These are phyloP conservation scores for Magallana gigas DNA, from an alignment of 1,140 invertebrate genomes.

Conservation along the genomic window DNA sequence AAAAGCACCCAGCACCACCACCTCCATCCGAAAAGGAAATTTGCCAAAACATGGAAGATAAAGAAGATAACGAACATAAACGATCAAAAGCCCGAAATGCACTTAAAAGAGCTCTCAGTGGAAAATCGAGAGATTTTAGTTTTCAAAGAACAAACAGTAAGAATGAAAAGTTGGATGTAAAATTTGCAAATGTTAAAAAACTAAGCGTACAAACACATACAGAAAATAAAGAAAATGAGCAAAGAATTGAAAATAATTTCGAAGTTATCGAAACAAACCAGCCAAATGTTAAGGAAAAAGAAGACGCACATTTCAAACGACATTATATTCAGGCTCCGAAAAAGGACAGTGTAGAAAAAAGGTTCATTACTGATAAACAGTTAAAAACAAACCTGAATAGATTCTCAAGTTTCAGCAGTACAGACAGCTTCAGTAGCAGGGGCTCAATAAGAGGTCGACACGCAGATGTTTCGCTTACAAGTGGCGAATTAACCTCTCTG, in stretches of 20 bases:
- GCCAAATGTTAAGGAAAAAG: not conserved
- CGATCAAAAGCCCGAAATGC: conserved; percentile 62
- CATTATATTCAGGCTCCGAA: not conserved
- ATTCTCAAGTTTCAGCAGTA: conserved; percentile 69
- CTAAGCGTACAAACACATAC: conserved; percentile 45
- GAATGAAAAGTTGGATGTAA: conserved; percentile 57
- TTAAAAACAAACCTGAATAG: conserved; percentile 46
- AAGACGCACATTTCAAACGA: conserved; percentile 11
- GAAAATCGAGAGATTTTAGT: conserved; percentile 41
- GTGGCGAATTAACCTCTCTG: conserved; percentile 70
- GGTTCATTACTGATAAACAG: not conserved
- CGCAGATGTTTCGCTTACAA: conserved; percentile 66
- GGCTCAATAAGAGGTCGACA: conserved; percentile 47
- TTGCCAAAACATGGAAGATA: not conserved
- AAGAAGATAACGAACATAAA: conserved; percentile 51
- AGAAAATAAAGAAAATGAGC: not conserved
- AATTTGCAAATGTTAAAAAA: conserved; percentile 66
- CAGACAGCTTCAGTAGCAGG: conserved; percentile 66
- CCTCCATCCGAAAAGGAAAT: conserved; percentile 17
- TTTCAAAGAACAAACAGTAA: conserved; percentile 30
- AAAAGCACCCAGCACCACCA: conserved; percentile 34
- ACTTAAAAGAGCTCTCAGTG: conserved; percentile 62
- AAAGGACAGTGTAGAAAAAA: conserved; percentile 33
- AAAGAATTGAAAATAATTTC: not conserved
- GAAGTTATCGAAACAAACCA: not conserved